phyloP scores from a whole-genome alignment of 2,888 invertebrate species.

The Chymomyza procnemis region DNA sequence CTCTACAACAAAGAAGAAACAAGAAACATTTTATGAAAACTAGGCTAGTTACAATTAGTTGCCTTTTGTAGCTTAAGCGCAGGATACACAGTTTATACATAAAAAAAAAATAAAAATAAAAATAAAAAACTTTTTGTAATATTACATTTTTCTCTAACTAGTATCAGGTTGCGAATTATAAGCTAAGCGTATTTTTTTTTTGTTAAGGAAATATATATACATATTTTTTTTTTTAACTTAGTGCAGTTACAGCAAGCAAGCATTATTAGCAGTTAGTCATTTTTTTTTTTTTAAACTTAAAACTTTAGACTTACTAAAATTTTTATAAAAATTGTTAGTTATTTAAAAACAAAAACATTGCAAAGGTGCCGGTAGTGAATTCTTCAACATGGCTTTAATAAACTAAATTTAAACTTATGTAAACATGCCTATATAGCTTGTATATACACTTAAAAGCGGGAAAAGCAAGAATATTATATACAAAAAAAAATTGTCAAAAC shows the following conservation, averaged over 20 bases:
- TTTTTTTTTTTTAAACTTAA: background rate
- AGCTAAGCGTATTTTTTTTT: constrained; percentile 19
- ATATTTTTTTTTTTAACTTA: background rate
- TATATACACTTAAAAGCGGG: background rate
- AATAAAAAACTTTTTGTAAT: background rate
- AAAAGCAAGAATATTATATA: constrained; percentile 33
- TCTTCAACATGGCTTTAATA: constrained; percentile 73
- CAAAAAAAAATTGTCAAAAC: constrained; percentile 1
- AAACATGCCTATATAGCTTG: constrained; percentile 3
- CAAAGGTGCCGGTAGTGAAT: constrained; percentile 70
- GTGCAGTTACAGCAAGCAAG: background rate
- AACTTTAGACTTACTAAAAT: background rate
- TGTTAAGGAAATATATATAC: background rate
- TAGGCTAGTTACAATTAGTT: constrained; percentile 64
- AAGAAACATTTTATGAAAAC: too few species aligned
- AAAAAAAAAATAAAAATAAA: background rate
- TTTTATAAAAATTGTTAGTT: background rate
- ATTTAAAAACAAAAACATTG: background rate
- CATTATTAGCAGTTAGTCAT: background rate
- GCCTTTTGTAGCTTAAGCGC: constrained; percentile 62
- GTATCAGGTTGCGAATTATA: constrained; percentile 1
- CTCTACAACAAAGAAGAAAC: background rate
- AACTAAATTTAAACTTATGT: constrained; percentile 51
- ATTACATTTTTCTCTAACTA: background rate
- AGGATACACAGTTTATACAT: constrained; percentile 47